Conservation (phyloP, 2,113 vertebrate genomes). For the Stegastes partitus region DNA sequence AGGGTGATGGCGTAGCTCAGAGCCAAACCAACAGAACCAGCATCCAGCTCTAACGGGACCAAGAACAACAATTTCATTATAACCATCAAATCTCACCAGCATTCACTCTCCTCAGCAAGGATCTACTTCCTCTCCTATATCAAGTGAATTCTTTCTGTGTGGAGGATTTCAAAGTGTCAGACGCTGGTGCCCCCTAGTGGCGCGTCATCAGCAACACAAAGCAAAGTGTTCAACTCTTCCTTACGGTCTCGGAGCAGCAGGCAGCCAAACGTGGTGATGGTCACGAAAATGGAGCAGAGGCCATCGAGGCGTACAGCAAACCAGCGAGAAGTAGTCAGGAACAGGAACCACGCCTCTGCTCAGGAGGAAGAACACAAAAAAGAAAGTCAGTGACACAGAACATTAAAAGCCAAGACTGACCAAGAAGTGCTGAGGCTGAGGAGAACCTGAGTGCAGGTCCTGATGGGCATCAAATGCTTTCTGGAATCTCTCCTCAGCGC, state of each 20-base stretch:
- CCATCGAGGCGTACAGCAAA: slow-evolving; percentile 93
- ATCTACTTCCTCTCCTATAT: too few relatives aligned
- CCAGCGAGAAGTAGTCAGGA: slow-evolving; percentile 95
- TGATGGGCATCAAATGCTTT: slow-evolving; percentile 92
- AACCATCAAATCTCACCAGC: too few relatives aligned
- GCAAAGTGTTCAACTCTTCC: background rate
- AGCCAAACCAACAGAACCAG: slow-evolving; percentile 91
- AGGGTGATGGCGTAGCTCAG: slow-evolving; percentile 92
- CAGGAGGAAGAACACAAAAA: background rate
- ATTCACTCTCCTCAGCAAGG: too few relatives aligned
- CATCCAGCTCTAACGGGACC: slow-evolving; percentile 85
- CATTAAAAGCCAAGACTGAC: too few relatives aligned
- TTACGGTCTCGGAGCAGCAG: slow-evolving; percentile 90
- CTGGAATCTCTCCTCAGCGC: slow-evolving; percentile 91
- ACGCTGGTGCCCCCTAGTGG: background rate
- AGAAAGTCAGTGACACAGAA: background rate
- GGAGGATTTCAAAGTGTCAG: background rate
- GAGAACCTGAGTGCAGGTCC: slow-evolving; percentile 94
- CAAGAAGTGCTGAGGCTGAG: background rate
- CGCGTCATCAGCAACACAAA: rapidly evolving
- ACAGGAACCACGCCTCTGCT: slow-evolving; percentile 94
- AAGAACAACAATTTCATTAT: background rate
- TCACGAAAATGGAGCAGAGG: slow-evolving; percentile 93
- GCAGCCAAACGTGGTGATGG: slow-evolving; percentile 88
- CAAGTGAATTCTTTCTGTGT: too few relatives aligned